phyloP scores from a whole-genome alignment of 2,113 vertebrate species.

The Scytalopus superciliaris region DNA sequence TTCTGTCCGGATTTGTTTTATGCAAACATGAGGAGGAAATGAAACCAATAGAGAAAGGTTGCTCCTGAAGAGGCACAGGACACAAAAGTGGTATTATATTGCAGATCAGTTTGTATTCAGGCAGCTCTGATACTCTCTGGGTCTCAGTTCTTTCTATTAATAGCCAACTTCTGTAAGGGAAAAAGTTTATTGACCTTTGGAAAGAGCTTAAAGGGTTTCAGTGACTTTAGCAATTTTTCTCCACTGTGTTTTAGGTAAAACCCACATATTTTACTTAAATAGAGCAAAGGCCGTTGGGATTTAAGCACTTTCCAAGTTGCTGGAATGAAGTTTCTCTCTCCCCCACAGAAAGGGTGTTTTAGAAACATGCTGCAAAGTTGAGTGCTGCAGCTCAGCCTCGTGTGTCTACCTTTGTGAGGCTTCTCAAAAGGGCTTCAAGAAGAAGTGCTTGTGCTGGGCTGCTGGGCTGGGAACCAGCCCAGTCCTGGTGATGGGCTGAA shows the following conservation, averaged over 20 bases:
- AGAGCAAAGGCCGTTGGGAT: neutral
- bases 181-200: conserved; percentile 16
- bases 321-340: conserved; percentile 2
- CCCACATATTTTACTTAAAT: neutral
- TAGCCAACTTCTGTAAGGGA: neutral
- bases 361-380: conserved; percentile 34
- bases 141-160: conserved; percentile 9
- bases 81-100: neutral
- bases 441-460: neutral
- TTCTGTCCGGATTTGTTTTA: neutral
- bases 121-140: neutral
- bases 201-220: conserved; percentile 36
- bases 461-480: neutral
- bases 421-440: conserved; percentile 50
- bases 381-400: neutral
- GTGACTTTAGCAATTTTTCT: neutral
- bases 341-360: neutral
- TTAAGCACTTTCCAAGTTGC: neutral
- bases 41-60: neutral
- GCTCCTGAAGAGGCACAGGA: neutral
- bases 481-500: neutral
- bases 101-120: conserved; percentile 23
- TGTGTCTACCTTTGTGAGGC: neutral
- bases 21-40: neutral
- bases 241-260: neutral